These are phyloP conservation scores for Tetrax tetrax DNA, from an alignment of 2,113 vertebrate genomes.

Conservation along the genomic window DNA sequence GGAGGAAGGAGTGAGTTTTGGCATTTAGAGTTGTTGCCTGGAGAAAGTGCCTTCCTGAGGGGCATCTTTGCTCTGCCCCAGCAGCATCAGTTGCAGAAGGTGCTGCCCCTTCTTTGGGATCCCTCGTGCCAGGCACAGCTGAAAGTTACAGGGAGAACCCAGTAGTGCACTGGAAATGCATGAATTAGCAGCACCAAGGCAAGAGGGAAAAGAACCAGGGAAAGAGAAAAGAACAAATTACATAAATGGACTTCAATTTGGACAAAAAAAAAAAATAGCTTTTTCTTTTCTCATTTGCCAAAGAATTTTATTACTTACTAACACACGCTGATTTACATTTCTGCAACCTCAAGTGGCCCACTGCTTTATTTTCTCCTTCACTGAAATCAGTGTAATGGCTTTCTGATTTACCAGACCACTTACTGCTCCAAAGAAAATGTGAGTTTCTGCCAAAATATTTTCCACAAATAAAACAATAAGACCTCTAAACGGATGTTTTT, in stretches of 20 bases:
- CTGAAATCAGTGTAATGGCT: not conserved
- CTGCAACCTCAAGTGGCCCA: not conserved
- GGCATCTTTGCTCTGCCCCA: rapidly evolving
- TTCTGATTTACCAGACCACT: not conserved
- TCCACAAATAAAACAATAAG: not conserved
- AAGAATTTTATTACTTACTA: not conserved
- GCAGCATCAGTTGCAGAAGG: not conserved
- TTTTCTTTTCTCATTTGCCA: not conserved
- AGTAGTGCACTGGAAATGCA: not conserved
- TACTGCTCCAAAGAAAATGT: not conserved
- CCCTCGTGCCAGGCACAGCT: not conserved
- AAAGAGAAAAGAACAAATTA: not conserved
- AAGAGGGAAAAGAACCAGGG: not conserved
- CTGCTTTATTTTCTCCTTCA: not conserved
- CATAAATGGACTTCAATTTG: not conserved
- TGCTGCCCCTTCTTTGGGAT: not conserved
- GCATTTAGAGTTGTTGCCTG: not conserved
- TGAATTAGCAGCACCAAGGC: not conserved
- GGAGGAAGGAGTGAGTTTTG: not conserved
- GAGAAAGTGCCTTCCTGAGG: not conserved
- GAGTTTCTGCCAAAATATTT: not conserved
- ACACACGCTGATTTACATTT: not conserved
- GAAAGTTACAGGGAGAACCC: not conserved
- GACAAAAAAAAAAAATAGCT: not conserved
- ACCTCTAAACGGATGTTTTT: not conserved